These are phyloP conservation scores for Oxystoma pomonae DNA, from an alignment of 2,888 invertebrate genomes.

Conservation along the genomic window DNA sequence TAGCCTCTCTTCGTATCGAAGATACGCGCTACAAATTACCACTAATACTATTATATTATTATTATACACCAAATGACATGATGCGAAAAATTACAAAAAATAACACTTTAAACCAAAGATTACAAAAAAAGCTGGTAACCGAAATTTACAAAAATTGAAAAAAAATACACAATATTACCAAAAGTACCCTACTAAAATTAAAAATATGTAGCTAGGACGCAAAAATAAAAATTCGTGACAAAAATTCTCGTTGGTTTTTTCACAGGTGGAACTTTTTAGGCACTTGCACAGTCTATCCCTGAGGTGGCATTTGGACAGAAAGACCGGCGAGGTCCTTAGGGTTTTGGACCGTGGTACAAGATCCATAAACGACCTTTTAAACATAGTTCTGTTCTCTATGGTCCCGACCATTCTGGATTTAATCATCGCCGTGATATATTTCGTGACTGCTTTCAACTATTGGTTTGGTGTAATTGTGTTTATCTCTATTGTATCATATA, in stretches of 20 bases:
- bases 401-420: constrained; percentile 18
- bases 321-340: constrained; percentile 93
- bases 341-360: constrained; percentile 97
- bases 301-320: constrained; percentile 89
- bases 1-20: too few species aligned
- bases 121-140: too few species aligned
- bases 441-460: constrained; percentile 38
- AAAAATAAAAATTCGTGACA: too few species aligned
- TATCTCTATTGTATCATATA: constrained; percentile 85
- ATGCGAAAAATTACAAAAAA: too few species aligned
- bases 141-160: too few species aligned
- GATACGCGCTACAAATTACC: too few species aligned
- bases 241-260: constrained; percentile 21
- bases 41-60: too few species aligned
- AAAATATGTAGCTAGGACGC: too few species aligned
- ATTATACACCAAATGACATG: too few species aligned
- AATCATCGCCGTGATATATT: constrained; percentile 19
- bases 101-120: too few species aligned
- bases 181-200: too few species aligned
- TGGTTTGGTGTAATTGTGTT: constrained; percentile 96
- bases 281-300: constrained; percentile 88
- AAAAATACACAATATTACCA: too few species aligned
- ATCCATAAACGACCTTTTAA: constrained; percentile 72
- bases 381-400: constrained; percentile 18
- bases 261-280: constrained; percentile 71